phyloP scores from a whole-genome alignment of 2,113 vertebrate genomes.

The Lota lota region DNA sequence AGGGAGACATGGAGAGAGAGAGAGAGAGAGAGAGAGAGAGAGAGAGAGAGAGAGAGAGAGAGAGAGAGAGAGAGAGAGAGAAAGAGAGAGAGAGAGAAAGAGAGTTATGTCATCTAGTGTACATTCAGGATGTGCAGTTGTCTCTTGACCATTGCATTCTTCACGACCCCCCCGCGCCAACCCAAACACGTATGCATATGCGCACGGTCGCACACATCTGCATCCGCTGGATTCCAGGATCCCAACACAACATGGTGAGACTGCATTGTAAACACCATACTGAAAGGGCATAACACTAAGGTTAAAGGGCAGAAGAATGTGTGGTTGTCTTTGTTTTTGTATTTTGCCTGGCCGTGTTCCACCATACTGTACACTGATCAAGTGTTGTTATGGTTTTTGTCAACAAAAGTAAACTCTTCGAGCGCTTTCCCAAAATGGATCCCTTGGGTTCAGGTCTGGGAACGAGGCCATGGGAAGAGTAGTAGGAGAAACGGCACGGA shows the following conservation, averaged over 20 bases:
- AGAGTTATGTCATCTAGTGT: conserved; percentile 6
- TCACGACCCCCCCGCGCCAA: not conserved
- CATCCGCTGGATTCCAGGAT: no score
- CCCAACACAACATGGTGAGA: no score
- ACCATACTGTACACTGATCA: not conserved
- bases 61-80: not conserved
- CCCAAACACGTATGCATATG: no score
- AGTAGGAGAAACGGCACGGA: conserved; percentile 17
- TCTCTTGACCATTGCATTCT: not conserved
- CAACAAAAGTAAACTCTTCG: no score
- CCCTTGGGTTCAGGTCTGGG: conserved; percentile 35
- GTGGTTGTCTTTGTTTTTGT: no score
- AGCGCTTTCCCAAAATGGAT: not conserved
- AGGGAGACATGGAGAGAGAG: conserved; percentile 13
- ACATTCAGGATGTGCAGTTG: conserved; percentile 12
- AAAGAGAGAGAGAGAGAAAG: not conserved
- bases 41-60: not conserved
- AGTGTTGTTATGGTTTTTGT: no score
- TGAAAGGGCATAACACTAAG: no score
- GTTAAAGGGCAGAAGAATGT: no score
- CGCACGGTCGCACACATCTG: no score
- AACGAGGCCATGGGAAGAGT: conserved; percentile 56
- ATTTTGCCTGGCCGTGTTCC: no score
- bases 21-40: conserved; percentile 19
- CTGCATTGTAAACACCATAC: no score